A percentile compares a stretch with the other conserved stretches of the same genome.
These are phyloP conservation scores for Chrosomus eos DNA, from an alignment of 2,797 vertebrate genomes.

Conservation along the genomic window DNA sequence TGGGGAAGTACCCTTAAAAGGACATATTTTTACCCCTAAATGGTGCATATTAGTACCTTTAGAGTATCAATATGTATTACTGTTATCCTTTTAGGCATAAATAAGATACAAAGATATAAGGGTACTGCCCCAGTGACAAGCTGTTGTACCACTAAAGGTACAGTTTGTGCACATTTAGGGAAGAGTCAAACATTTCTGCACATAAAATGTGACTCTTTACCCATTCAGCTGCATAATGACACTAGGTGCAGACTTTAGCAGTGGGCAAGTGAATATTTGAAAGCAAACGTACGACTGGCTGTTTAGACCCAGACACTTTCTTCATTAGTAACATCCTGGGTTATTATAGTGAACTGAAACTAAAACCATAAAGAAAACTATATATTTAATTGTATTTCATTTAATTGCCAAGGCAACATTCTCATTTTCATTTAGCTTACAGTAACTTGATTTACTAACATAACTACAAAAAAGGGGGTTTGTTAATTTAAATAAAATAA, in stretches of 20 bases:
- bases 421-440: no score
- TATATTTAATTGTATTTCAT: no score
- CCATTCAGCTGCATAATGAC: background rate
- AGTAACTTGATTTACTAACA: no score
- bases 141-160: background rate
- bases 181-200: background rate
- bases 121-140: no score
- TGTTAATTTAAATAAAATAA: background rate
- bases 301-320: background rate
- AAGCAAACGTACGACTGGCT: background rate
- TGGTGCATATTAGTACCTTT: background rate
- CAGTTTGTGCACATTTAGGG: background rate
- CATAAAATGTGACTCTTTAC: background rate
- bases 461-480: no score
- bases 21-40: background rate
- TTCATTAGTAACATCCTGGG: background rate
- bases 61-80: background rate
- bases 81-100: background rate
- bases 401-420: no score
- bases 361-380: background rate
- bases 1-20: background rate
- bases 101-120: no score
- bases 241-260: constrained; percentile 10
- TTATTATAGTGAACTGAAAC: background rate
- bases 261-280: constrained; percentile 3